These are phyloP conservation scores for Brachirus orientalis DNA, from an alignment of 2,113 vertebrate genomes.

Conservation along the genomic window DNA sequence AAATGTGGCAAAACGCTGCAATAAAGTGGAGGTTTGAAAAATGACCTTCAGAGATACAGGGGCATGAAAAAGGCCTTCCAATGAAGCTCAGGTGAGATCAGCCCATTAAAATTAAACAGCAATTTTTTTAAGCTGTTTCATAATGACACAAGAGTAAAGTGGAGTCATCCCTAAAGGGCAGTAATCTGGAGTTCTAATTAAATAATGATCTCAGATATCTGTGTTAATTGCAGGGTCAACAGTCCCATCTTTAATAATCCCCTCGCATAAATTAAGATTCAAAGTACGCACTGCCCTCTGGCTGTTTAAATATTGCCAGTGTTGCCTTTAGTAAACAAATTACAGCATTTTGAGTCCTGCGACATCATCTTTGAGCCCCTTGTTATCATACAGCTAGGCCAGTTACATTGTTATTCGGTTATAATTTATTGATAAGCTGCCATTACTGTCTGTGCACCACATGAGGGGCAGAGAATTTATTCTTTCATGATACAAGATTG, in stretches of 20 bases:
- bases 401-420: not conserved
- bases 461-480: not conserved
- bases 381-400: not conserved
- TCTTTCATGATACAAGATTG: not conserved
- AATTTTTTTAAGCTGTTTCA: slow-evolving; percentile 23
- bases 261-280: slow-evolving; percentile 25
- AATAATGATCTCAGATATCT: slow-evolving; percentile 37
- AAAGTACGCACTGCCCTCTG: slow-evolving; percentile 25
- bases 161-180: slow-evolving; percentile 16
- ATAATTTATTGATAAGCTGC: no score
- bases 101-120: slow-evolving; percentile 30
- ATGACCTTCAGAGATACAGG: not conserved
- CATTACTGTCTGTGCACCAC: not conserved
- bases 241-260: slow-evolving; percentile 28
- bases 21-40: no score
- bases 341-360: slow-evolving; percentile 9
- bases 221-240: slow-evolving; percentile 39
- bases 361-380: slow-evolving; percentile 12
- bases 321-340: slow-evolving; percentile 14
- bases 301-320: slow-evolving; percentile 8
- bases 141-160: slow-evolving; percentile 6
- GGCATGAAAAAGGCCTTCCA: not conserved
- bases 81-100: slow-evolving; percentile 8
- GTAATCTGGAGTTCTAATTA: slow-evolving; percentile 36
- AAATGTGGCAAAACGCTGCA: not conserved